A percentile compares a stretch with the other conserved stretches of the same genome.
These are phyloP conservation scores for Acrobasis suavella DNA, from an alignment of 2,888 invertebrate genomes.

Conservation along the genomic window DNA sequence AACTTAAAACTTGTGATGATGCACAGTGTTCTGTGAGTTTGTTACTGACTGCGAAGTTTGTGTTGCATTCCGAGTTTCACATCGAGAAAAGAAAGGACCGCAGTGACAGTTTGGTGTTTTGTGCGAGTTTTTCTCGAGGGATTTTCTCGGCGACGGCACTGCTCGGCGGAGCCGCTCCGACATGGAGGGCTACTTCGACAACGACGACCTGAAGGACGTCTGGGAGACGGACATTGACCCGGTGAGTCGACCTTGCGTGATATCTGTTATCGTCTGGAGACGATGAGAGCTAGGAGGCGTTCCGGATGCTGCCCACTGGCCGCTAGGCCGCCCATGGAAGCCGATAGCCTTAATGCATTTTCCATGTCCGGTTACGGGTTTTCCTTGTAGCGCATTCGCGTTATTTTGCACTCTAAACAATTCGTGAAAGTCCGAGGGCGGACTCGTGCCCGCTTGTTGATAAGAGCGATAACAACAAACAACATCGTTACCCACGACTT, in stretches of 20 bases:
- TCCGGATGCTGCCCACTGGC: slow-evolving; percentile 10
- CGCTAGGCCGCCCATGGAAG: neutral
- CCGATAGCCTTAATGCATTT: slow-evolving; percentile 1
- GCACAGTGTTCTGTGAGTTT: slow-evolving; percentile 62
- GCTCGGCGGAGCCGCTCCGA: slow-evolving; percentile 68
- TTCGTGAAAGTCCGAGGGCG: slow-evolving; percentile 31
- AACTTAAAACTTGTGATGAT: slow-evolving; percentile 69
- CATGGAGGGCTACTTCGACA: slow-evolving; percentile 90
- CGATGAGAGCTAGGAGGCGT: slow-evolving; percentile 29
- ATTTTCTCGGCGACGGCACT: slow-evolving; percentile 62
- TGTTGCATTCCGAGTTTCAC: slow-evolving; percentile 54
- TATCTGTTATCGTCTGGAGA: slow-evolving; percentile 56
- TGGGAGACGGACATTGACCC: slow-evolving; percentile 93
- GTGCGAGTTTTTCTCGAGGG: slow-evolving; percentile 58
- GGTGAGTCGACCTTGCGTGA: slow-evolving; percentile 84
- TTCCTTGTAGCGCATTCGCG: slow-evolving; percentile 15
- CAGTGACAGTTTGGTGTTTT: slow-evolving; percentile 69
- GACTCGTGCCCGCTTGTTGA: slow-evolving; percentile 36
- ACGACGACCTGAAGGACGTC: slow-evolving; percentile 89
- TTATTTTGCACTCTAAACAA: slow-evolving; percentile 25
- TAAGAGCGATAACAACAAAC: slow-evolving; percentile 40
- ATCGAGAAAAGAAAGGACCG: slow-evolving; percentile 53
- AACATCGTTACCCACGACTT: slow-evolving; percentile 26
- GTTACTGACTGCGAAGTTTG: slow-evolving; percentile 43
- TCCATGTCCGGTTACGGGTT: slow-evolving; percentile 5